Base-by-base conservation (phyloP, 2,888 invertebrate species). In the Pammene fasciana region DNA sequence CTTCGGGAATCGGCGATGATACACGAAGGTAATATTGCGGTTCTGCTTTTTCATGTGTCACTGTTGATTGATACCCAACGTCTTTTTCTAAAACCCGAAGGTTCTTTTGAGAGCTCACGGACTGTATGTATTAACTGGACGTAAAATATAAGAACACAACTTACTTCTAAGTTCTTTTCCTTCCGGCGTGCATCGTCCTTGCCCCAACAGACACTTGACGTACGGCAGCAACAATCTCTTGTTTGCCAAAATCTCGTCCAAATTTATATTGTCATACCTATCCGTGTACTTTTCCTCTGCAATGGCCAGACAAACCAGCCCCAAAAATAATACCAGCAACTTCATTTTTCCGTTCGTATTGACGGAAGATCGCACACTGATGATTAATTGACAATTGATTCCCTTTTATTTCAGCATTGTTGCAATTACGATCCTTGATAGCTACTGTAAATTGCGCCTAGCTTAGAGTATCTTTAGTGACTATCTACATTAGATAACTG, bases 171-270 rank as follows among this genome's bases (percentile, higher is more conserved):
- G 84, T 85, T 94, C 94, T 74, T 92, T 90, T 68, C 93, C 95
- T 79, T 95, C 95, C 13, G 94, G 90, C 0, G 94, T 94, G 80
- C 95, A 95, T 11, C 73, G 70, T 34, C 93, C 94, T 52, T 86
- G 83, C 0, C 92, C 93, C 76, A 95, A 84, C 68, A 95, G 81
- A 76, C 96, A 96, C 67, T 94, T 93, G 56, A 95, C 86, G 76
- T 95, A 95, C 74, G 94, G 94, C 71, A 93, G 90, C n/a, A 95
- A 83, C 55, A 95, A 84, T 66, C 95, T 91, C 41, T 94, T 93
- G 80, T 94, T 95, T 13, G 76, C 80, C 34, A 96, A 81, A 73
- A 95, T 94, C 74, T 94, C 93, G 71, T 95, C 94, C 72, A 95
- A 72, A 79, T 95, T 93, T 60, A 95, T 84, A 77, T 94, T 94